phyloP scores from a whole-genome alignment of 2,888 invertebrate species.

The Leucophenga maculata region DNA sequence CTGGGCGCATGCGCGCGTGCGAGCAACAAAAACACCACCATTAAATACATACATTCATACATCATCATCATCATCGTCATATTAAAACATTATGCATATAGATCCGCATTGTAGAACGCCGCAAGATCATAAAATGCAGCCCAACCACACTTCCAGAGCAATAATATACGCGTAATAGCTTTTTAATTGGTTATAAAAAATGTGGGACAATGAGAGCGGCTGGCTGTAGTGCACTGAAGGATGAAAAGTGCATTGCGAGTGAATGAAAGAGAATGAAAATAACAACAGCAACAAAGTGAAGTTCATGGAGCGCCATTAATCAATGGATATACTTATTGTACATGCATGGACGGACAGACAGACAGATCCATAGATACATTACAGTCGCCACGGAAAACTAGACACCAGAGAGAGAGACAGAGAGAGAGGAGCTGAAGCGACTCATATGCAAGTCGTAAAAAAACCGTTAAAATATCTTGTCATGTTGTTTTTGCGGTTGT shows the following conservation, averaged over 20 bases:
- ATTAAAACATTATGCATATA: slow-evolving; percentile 11
- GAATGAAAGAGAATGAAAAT: background rate
- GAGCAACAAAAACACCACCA: background rate
- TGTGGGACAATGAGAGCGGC: background rate
- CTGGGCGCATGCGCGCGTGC: slow-evolving; percentile 12
- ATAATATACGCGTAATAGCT: slow-evolving; percentile 46
- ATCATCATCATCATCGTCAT: background rate
- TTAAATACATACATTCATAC: no score
- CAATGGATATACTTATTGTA: slow-evolving; percentile 1
- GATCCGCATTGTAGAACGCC: background rate
- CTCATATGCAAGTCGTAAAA: background rate
- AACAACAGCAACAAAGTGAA: background rate
- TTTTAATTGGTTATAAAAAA: slow-evolving; percentile 58
- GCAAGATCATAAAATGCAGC: slow-evolving; percentile 10
- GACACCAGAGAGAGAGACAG: no score
- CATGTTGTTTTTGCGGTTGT: background rate
- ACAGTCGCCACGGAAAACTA: no score
- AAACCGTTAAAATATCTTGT: slow-evolving; percentile 17
- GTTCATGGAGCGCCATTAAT: slow-evolving; percentile 13
- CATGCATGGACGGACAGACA: background rate
- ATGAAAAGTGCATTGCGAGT: background rate
- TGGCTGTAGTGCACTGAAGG: no score
- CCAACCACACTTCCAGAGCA: slow-evolving; percentile 6
- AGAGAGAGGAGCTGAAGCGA: background rate
- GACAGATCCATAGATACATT: no score